These are phyloP conservation scores for Dufourea novaeangliae DNA, from an alignment of 1,140 invertebrate species.

Conservation along the genomic window DNA sequence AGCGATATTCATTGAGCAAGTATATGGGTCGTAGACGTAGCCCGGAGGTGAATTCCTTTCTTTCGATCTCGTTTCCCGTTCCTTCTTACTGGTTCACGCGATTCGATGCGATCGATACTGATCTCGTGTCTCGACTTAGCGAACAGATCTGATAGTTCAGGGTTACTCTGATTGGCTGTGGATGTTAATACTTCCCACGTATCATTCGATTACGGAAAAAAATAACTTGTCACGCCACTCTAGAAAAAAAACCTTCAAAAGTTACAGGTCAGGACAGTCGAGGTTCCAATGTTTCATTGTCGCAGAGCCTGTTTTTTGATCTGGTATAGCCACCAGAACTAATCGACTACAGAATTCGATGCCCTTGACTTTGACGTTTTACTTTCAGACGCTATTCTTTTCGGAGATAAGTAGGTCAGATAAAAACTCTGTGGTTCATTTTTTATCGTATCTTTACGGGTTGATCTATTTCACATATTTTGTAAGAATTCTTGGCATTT, in stretches of 20 bases:
- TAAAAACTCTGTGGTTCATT: too few species aligned
- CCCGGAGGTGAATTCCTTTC: conserved; percentile 43
- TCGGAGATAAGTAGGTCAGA: too few species aligned
- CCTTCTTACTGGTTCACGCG: background rate
- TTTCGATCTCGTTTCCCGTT: conserved; percentile 33
- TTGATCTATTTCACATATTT: too few species aligned
- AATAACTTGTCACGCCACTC: background rate
- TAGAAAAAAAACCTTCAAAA: background rate
- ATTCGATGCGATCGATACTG: background rate
- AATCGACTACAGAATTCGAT: too few species aligned
- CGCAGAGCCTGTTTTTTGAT: background rate
- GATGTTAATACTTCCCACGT: background rate
- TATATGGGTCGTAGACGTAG: conserved; percentile 1
- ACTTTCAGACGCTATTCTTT: too few species aligned
- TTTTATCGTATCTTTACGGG: too few species aligned
- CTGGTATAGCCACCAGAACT: too few species aligned
- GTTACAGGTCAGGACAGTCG: background rate
- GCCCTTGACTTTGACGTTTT: too few species aligned
- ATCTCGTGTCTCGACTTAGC: conserved; percentile 8
- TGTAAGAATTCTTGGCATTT: too few species aligned
- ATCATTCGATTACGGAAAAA: background rate
- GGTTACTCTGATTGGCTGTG: background rate
- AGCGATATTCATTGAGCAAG: conserved; percentile 16
- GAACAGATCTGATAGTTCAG: background rate
- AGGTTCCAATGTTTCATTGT: background rate